A percentile compares a stretch with the other conserved stretches of the same genome.
Evolutionary conservation across 2,888 invertebrate species (phyloP).

Genomic region (Eupithecia exiguata): DNA sequence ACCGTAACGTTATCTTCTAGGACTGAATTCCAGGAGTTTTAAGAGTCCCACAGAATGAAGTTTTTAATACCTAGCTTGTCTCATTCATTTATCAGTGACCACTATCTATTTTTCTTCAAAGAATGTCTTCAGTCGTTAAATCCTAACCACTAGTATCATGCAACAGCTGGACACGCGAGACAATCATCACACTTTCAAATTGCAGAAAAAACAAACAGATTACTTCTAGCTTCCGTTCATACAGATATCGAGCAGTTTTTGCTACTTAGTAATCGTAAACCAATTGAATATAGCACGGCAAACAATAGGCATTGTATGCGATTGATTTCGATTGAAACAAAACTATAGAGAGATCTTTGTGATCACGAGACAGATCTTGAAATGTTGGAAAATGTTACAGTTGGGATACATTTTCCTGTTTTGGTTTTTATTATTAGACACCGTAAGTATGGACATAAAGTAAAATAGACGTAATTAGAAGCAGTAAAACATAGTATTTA

Average conservation of each 20-base stretch:
- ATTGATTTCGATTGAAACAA: constrained; percentile 64
- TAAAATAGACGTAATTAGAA: no score
- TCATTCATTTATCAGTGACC: neutral
- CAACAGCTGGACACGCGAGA: constrained; percentile 23
- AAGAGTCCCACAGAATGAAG: neutral
- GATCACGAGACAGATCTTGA: constrained; percentile 23
- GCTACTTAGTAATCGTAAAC: constrained; percentile 45
- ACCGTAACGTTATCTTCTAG: neutral
- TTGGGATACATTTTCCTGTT: neutral
- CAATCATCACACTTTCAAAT: constrained; percentile 33
- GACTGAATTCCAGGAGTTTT: neutral
- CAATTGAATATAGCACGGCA: constrained; percentile 45
- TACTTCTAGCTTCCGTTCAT: constrained; percentile 61
- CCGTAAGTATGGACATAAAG: no score
- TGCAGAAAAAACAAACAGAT: constrained; percentile 48
- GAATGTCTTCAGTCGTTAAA: neutral
- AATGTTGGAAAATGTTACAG: constrained; percentile 21
- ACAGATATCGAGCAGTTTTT: constrained; percentile 44
- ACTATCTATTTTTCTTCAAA: neutral
- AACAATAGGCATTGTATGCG: constrained; percentile 62
- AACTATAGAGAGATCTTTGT: constrained; percentile 30
- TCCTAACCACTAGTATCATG: constrained; percentile 16
- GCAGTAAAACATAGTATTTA: no score
- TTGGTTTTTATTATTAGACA: no score
- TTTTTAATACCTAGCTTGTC: neutral